Conservation (phyloP, 2,113 vertebrate species). For the Microcebus jonahi region DNA sequence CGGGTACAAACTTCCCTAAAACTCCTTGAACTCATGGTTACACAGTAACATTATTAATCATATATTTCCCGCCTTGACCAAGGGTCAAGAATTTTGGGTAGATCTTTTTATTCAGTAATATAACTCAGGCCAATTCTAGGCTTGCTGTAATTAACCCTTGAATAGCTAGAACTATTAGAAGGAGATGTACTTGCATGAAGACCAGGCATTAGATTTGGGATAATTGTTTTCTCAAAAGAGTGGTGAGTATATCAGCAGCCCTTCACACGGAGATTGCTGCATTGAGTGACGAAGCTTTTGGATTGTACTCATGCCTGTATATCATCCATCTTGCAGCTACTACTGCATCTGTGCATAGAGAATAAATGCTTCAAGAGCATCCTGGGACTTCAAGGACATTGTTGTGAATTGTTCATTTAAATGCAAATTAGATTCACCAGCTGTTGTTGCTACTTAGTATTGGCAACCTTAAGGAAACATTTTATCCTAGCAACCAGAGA, state of each 20-base stretch:
- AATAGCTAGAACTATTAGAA: not conserved
- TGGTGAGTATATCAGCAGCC: not conserved
- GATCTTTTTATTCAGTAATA: not conserved
- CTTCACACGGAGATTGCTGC: not conserved
- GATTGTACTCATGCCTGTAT: not conserved
- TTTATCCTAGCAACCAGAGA: constrained; percentile 43
- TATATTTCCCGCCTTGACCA: not conserved
- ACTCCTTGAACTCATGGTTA: not conserved
- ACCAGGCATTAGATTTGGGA: not conserved
- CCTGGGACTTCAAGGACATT: constrained; percentile 48
- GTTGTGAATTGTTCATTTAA: constrained; percentile 63
- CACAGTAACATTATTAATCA: not conserved
- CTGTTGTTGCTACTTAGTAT: constrained; percentile 40
- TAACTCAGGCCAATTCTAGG: not conserved
- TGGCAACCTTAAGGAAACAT: constrained; percentile 43
- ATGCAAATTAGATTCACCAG: constrained; percentile 67
- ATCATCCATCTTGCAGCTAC: not conserved
- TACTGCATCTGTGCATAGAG: not conserved
- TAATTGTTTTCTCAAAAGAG: not conserved
- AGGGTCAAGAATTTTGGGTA: not conserved
- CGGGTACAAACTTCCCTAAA: not conserved
- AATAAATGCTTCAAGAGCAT: constrained; percentile 26
- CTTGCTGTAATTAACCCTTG: not conserved
- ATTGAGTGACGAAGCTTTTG: not conserved
- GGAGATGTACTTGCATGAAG: not conserved